Evolutionary conservation across 1,140 invertebrate genomes (phyloP), one percentile per base, ranked within the genome.

Genomic region (Daktulosphaira vitifoliae): DNA sequence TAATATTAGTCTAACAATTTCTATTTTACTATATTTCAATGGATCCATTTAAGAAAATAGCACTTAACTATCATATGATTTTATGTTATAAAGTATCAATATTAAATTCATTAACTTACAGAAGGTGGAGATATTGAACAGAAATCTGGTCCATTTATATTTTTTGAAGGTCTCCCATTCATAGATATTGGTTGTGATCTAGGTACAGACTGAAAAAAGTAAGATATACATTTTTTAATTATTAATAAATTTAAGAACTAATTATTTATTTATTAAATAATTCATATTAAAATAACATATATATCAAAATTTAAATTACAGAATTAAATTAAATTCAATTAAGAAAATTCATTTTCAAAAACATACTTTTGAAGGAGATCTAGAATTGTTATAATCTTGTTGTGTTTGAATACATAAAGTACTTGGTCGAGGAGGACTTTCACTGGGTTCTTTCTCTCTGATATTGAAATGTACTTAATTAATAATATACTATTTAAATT

Each of bases 81-180:
- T n/a, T n/a, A n/a, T n/a, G n/a, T n/a, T n/a, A n/a, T n/a, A n/a
- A n/a, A n/a, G n/a, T n/a, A n/a, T n/a, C n/a, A n/a, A n/a, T n/a
- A n/a, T n/a, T n/a, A n/a, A n/a, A n/a, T n/a, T n/a, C n/a, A n/a
- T n/a, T n/a, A 59, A 78, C 79, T 81, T 74, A 87, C 90, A 70
- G 87, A 84, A 52, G 92, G 91, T 66, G 92, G 91, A 53, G 90
- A 94, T 39, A 95, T 80, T 2, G 90, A 94, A 68, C 86, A 88
- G 66, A 94, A 87, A 77, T 90, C 86, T 38, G 82, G 77, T 15
- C 78, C 81, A 72, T 68, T 68, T 46, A 68, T 49, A 26, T 49
- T 80, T 81, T 62, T 62, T 33, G 25, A 62, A 62, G 56, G 22
- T 1, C 25, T 29, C 29, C 39, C 16, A 22, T 62, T 62, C 78